A percentile compares a stretch with the other conserved stretches of the same genome.
phyloP scores from a whole-genome alignment of 2,113 vertebrate genomes.

The Menura novaehollandiae region DNA sequence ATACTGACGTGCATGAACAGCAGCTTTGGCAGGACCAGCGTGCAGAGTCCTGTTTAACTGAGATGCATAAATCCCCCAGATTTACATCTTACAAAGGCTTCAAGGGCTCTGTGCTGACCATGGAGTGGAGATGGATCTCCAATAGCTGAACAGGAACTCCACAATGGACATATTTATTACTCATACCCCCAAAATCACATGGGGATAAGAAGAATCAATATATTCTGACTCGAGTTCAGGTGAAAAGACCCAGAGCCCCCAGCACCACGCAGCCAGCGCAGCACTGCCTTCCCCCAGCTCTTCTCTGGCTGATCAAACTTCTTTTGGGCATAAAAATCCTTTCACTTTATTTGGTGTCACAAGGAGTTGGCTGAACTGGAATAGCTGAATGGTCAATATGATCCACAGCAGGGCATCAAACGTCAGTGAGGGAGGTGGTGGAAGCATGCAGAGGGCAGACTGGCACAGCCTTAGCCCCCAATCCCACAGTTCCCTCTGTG shows the following conservation, averaged over 20 bases:
- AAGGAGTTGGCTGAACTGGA: neutral
- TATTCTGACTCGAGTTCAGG: neutral
- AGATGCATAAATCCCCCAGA: neutral
- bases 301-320: neutral
- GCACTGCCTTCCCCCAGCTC: neutral
- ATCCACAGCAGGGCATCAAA: neutral
- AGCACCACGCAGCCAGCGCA: neutral
- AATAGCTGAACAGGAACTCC: neutral
- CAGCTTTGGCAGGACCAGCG: neutral
- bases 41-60: neutral
- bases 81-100: neutral
- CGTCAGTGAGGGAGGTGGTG: neutral
- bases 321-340: neutral
- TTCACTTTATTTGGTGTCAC: neutral
- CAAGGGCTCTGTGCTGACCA: neutral
- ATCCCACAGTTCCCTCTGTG: neutral
- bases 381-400: neutral
- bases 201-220: neutral
- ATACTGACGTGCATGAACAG: neutral
- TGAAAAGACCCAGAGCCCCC: neutral
- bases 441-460: neutral
- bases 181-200: neutral
- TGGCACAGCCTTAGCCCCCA: neutral
- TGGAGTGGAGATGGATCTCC: neutral
- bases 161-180: neutral